Conservation (phyloP, 2,113 vertebrate genomes). For the Calyptommatus sinebrachiatus region DNA sequence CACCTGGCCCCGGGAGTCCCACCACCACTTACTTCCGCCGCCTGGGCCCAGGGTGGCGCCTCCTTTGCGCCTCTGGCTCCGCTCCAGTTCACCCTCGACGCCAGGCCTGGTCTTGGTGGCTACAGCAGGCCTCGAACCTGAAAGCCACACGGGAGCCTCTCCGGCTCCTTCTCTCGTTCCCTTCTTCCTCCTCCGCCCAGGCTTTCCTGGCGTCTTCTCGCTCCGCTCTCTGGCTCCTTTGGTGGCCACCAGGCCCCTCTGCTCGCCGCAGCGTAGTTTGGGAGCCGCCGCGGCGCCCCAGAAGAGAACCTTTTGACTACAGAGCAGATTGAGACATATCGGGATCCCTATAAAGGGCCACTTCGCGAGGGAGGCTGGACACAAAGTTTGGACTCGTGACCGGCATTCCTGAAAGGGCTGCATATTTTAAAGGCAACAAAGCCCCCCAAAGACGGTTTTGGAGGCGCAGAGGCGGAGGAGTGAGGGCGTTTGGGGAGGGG, state of each 20-base stretch:
- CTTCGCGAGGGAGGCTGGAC: slow-evolving; percentile 99
- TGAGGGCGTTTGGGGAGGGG: slow-evolving; percentile 60
- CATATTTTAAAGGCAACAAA: slow-evolving; percentile 99
- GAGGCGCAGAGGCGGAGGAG: slow-evolving; percentile 59
- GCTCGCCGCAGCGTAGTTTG: slow-evolving; percentile 62
- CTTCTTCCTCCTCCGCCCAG: slow-evolving; percentile 49
- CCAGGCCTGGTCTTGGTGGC: slow-evolving; percentile 72
- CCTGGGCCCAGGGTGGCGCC: too few relatives aligned
- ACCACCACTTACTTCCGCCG: slow-evolving; percentile 5
- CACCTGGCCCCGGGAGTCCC: slow-evolving; percentile 23
- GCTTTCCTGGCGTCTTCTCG: too few relatives aligned
- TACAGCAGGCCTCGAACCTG: slow-evolving; percentile 67
- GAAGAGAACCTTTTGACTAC: slow-evolving; percentile 79
- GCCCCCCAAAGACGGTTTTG: slow-evolving; percentile 39
- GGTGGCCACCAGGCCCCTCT: slow-evolving; percentile 57
- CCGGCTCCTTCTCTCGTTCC: slow-evolving; percentile 64
- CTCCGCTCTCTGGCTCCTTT: not conserved
- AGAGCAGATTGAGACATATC: slow-evolving; percentile 99
- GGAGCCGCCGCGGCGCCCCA: slow-evolving; percentile 75
- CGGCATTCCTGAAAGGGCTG: slow-evolving; percentile 99
- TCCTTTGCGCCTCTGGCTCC: slow-evolving; percentile 5
- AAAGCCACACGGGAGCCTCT: slow-evolving; percentile 72
- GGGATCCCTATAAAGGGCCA: slow-evolving; percentile 97
- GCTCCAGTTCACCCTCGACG: slow-evolving; percentile 57
- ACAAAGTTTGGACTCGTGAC: slow-evolving; percentile 99